These are phyloP conservation scores for Calliphora vicina DNA, from an alignment of 1,140 invertebrate genomes.

Conservation along the genomic window DNA sequence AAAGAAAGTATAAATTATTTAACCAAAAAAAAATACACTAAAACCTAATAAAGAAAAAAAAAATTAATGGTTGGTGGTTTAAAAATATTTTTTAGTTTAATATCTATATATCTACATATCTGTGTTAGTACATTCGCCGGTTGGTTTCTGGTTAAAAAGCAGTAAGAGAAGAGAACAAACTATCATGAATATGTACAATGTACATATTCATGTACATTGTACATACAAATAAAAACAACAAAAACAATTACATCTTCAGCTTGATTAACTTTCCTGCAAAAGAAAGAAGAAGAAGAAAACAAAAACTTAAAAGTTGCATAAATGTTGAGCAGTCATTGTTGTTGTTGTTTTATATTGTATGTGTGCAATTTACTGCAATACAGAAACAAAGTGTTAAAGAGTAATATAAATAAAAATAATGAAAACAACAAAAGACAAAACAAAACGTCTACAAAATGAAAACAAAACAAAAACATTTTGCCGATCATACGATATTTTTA, in stretches of 20 bases:
- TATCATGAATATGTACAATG: no score
- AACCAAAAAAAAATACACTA: not conserved
- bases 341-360: not conserved
- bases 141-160: no score
- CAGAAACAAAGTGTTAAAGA: constrained; percentile 2
- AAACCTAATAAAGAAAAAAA: no score
- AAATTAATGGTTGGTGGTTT: not conserved
- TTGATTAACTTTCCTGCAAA: not conserved
- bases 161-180: no score
- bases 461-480: constrained; percentile 35
- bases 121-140: no score
- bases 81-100: no score
- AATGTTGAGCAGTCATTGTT: not conserved
- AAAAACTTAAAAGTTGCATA: not conserved
- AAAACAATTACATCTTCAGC: not conserved
- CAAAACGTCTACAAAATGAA: constrained; percentile 45
- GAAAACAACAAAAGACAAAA: constrained; percentile 40
- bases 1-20: not conserved
- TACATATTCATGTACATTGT: no score
- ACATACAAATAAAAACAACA: not conserved
- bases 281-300: not conserved
- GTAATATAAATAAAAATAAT: constrained; percentile 24
- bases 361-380: not conserved
- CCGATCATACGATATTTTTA: constrained; percentile 57
- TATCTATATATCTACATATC: no score